These are phyloP conservation scores for Paramormyrops hopkinsi DNA, from an alignment of 2,797 vertebrate genomes.

Conservation along the genomic window DNA sequence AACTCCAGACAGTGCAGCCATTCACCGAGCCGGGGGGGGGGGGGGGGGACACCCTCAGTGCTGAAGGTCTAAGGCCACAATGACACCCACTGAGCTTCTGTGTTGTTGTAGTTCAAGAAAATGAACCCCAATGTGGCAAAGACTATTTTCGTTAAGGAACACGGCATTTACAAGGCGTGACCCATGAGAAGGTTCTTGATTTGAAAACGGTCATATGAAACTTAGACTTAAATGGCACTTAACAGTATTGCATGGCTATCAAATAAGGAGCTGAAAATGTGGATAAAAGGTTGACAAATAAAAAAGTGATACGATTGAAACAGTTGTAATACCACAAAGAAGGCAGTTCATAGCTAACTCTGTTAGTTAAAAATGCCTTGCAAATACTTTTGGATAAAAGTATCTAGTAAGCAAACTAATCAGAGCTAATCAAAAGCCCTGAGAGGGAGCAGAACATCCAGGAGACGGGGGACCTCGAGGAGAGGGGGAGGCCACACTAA, in stretches of 20 bases:
- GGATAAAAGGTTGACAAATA: not conserved
- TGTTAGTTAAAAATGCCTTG: not conserved
- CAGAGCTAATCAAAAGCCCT: not conserved
- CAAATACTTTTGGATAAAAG: not conserved
- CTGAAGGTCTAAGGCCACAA: not conserved
- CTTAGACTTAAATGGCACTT: not conserved
- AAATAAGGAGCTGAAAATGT: not conserved
- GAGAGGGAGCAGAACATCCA: not conserved
- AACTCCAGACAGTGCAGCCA: not conserved
- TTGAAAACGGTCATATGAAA: not conserved
- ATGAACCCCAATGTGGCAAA: not conserved
- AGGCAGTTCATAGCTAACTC: not conserved
- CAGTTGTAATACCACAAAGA: not conserved
- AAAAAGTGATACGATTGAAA: not conserved
- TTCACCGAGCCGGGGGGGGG: not conserved
- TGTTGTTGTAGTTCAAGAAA: not conserved
- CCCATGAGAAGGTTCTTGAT: not conserved
- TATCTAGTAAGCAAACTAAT: not conserved
- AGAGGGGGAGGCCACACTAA: not conserved
- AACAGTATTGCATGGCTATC: not conserved
- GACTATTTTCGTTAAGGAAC: not conserved
- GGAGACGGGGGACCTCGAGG: not conserved
- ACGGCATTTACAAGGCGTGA: not conserved
- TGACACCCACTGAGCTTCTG: not conserved
- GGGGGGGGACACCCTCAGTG: not conserved